phyloP scores from a whole-genome alignment of 2,888 invertebrate species.

The Thecocarcelia acutangulata region DNA sequence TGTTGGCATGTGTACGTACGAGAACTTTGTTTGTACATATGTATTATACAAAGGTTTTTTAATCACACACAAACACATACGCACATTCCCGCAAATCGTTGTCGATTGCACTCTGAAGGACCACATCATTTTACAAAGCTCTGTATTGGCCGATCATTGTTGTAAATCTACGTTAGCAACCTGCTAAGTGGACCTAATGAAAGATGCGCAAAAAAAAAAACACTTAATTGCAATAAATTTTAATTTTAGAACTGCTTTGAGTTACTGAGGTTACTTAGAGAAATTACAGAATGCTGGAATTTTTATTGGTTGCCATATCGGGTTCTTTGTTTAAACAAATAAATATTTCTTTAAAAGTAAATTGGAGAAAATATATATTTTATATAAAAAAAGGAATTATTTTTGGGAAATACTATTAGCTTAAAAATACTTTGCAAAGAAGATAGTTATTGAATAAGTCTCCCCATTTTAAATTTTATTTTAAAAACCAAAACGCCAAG shows the following conservation, averaged over 20 bases:
- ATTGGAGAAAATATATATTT: too few species aligned
- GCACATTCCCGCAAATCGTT: not conserved
- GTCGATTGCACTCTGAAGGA: slow-evolving; percentile 5
- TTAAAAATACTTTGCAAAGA: too few species aligned
- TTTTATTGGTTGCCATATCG: not conserved
- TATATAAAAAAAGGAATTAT: too few species aligned
- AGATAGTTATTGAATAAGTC: too few species aligned
- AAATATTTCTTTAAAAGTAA: too few species aligned
- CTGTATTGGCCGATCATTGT: slow-evolving; percentile 30
- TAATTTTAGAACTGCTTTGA: not conserved
- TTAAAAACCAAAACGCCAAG: too few species aligned
- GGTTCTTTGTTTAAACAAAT: too few species aligned
- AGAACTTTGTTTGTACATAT: not conserved
- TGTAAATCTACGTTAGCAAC: slow-evolving; percentile 27
- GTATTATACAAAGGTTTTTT: too few species aligned
- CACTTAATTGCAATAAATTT: slow-evolving; percentile 25
- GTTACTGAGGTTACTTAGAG: not conserved
- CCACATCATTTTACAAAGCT: slow-evolving; percentile 28
- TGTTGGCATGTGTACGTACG: not conserved
- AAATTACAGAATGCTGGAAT: not conserved
- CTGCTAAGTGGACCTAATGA: slow-evolving; percentile 43
- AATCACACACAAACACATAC: not conserved
- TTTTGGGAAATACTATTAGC: too few species aligned
- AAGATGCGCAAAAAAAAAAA: not conserved
- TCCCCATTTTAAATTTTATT: too few species aligned